A percentile compares a stretch with the other conserved stretches of the same genome.
These are phyloP conservation scores for Deroptyus accipitrinus DNA, from an alignment of 2,113 vertebrate species.

Conservation along the genomic window DNA sequence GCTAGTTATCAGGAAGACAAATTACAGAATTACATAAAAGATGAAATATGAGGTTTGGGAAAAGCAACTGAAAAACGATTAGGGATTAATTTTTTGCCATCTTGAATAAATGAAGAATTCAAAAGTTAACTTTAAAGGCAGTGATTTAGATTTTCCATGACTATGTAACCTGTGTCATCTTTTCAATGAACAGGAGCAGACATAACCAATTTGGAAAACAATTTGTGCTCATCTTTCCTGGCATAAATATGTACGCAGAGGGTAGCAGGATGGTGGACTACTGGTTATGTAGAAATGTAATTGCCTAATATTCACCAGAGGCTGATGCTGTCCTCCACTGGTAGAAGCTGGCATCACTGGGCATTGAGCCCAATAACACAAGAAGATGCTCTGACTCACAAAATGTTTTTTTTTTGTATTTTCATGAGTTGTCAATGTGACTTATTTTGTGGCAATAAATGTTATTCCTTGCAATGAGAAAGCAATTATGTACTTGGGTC, in stretches of 20 bases:
- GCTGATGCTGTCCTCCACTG: background rate
- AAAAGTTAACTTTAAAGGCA: background rate
- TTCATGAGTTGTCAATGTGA: background rate
- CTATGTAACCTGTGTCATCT: background rate
- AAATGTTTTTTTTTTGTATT: background rate
- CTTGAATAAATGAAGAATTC: constrained; percentile 38
- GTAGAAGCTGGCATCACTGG: background rate
- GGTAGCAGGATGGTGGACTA: background rate
- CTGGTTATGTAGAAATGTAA: background rate
- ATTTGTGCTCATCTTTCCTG: background rate
- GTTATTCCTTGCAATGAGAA: background rate
- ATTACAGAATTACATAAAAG: constrained; percentile 1
- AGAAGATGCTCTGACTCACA: background rate
- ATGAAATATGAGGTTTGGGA: background rate
- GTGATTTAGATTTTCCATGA: background rate
- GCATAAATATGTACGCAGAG: background rate
- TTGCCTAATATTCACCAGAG: background rate
- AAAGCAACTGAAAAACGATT: constrained; percentile 43
- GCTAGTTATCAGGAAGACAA: constrained; percentile 27
- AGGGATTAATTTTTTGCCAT: background rate
- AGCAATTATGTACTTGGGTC: background rate
- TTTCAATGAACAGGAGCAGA: background rate
- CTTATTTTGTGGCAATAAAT: background rate
- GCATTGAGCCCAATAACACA: background rate
- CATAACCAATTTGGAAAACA: background rate